Conservation (phyloP, 2,797 vertebrate genomes). For the Platyrinchus mystaceus region DNA sequence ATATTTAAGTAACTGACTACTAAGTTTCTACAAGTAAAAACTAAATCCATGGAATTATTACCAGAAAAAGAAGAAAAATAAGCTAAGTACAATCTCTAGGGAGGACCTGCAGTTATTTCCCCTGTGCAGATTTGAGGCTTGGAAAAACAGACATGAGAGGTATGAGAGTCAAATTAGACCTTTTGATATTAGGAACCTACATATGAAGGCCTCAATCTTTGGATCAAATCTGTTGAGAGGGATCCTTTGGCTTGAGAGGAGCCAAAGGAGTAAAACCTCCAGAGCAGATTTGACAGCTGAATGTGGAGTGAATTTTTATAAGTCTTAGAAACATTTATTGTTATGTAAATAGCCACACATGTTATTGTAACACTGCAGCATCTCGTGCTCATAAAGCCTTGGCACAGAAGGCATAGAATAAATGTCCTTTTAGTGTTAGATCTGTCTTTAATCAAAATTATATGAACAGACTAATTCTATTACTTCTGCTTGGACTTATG, state of each 20-base stretch:
- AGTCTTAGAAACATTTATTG: background rate
- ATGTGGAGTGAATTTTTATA: background rate
- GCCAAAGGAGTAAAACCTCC: background rate
- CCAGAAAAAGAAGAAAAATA: background rate
- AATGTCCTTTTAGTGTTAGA: background rate
- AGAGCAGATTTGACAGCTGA: background rate
- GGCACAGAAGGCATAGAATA: background rate
- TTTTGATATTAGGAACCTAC: background rate
- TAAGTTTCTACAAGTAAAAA: background rate
- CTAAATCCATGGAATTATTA: background rate
- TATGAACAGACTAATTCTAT: constrained; percentile 12
- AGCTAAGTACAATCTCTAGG: background rate
- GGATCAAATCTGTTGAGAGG: background rate
- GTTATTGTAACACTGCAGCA: background rate
- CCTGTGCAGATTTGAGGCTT: background rate
- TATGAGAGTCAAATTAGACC: background rate
- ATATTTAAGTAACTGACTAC: background rate
- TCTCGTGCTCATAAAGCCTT: background rate
- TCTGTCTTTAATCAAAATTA: constrained; percentile 27
- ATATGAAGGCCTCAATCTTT: background rate
- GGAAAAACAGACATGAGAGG: background rate
- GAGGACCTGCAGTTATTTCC: background rate
- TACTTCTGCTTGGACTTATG: constrained; percentile 12
- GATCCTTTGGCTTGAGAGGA: background rate
- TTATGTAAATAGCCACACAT: background rate